phyloP scores from a whole-genome alignment of 2,888 invertebrate genomes.

The Agonopterix arenella region DNA sequence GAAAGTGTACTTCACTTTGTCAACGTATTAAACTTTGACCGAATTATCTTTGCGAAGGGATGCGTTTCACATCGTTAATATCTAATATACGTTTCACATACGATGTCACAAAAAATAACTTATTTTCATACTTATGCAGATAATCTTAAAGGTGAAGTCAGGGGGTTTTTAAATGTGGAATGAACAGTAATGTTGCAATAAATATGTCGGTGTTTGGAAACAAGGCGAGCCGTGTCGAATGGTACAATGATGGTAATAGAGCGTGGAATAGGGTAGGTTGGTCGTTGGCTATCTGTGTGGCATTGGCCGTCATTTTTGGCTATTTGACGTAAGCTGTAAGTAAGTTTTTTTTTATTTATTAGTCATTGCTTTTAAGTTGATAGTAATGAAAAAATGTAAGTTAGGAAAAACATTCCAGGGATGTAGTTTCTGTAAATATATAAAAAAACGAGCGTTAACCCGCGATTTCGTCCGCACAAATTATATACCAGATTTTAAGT shows the following conservation, averaged over 20 bases:
- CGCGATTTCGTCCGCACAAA: too few relatives aligned
- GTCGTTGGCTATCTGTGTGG: constrained; percentile 29
- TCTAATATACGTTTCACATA: constrained; percentile 37
- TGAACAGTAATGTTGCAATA: background rate
- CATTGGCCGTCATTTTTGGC: constrained; percentile 29
- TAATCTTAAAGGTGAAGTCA: too few relatives aligned
- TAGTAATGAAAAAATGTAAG: background rate
- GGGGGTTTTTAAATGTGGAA: too few relatives aligned
- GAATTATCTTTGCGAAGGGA: constrained; percentile 54
- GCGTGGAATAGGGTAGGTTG: constrained; percentile 37
- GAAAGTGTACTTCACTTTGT: constrained; percentile 61
- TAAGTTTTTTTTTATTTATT: constrained; percentile 20
- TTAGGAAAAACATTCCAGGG: too few relatives aligned
- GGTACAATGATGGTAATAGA: constrained; percentile 58
- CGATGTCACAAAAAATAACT: too few relatives aligned
- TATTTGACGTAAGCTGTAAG: constrained; percentile 13
- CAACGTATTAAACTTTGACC: constrained; percentile 73
- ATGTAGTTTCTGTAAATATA: too few relatives aligned
- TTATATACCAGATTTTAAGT: too few relatives aligned
- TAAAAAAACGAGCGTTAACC: too few relatives aligned
- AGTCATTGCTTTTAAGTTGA: constrained; percentile 2
- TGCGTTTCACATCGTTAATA: constrained; percentile 70
- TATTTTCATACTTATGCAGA: too few relatives aligned
- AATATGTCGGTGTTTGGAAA: constrained; percentile 50
- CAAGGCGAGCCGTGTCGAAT: constrained; percentile 63